Evolutionary conservation across 1,140 invertebrate genomes (phyloP).

Genomic region (Sesamia nonagrioides): DNA sequence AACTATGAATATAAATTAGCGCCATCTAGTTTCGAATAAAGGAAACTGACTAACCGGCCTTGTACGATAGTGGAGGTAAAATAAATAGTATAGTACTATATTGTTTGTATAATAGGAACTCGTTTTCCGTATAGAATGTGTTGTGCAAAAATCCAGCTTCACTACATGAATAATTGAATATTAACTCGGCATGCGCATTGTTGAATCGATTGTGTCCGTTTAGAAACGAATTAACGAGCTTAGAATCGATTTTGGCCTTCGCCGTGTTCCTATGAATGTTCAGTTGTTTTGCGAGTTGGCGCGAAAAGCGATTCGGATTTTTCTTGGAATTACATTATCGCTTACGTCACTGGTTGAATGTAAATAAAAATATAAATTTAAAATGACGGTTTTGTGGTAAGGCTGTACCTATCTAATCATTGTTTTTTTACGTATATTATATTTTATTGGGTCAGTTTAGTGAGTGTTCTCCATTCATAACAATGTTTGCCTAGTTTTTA

Average conservation of each 20-base stretch:
- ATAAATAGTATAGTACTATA: not conserved
- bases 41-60: not conserved
- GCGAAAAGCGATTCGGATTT: not conserved
- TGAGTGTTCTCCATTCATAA: not conserved
- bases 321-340: not conserved
- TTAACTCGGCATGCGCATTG: not conserved
- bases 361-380: not conserved
- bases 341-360: not conserved
- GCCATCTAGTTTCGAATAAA: not conserved
- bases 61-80: not conserved
- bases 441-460: too few species aligned
- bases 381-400: not conserved
- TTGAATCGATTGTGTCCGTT: not conserved
- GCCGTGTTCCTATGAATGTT: not conserved
- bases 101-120: not conserved
- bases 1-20: not conserved
- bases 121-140: slow-evolving; percentile 32
- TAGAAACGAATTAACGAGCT: not conserved
- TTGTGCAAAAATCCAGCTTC: slow-evolving; percentile 26
- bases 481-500: too few species aligned
- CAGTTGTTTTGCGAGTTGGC: not conserved
- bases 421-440: not conserved
- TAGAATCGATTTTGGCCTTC: not conserved
- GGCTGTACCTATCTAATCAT: not conserved
- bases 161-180: slow-evolving; percentile 17